phyloP scores from a whole-genome alignment of 1,140 invertebrate species.

The Papilio xuthus region DNA sequence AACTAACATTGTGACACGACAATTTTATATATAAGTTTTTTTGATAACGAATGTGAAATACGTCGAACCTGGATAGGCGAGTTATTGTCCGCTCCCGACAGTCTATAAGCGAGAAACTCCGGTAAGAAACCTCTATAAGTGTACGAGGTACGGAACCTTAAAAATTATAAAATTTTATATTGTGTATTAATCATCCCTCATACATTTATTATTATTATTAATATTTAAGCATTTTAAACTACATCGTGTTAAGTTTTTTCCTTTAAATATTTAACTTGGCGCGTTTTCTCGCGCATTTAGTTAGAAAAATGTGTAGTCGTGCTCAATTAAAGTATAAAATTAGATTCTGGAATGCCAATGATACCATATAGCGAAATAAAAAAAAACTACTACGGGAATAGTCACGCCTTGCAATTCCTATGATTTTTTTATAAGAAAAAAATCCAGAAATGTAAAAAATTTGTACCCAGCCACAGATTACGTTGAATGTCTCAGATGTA shows the following conservation, averaged over 20 bases:
- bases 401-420: constrained; percentile 28
- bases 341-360: constrained; percentile 28
- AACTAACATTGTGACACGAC: too few relatives aligned
- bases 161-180: too few relatives aligned
- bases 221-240: too few relatives aligned
- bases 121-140: too few relatives aligned
- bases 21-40: too few relatives aligned
- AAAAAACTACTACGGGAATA: background rate
- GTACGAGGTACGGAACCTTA: too few relatives aligned
- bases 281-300: constrained; percentile 24
- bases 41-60: too few relatives aligned
- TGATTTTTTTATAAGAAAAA: constrained; percentile 10
- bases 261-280: constrained; percentile 25
- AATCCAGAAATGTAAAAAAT: constrained; percentile 33
- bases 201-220: too few relatives aligned
- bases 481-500: constrained; percentile 24
- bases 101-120: too few relatives aligned
- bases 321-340: constrained; percentile 32
- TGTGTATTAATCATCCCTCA: too few relatives aligned
- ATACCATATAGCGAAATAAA: constrained; percentile 20
- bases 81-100: too few relatives aligned
- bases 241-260: constrained; percentile 20
- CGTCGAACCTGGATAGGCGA: too few relatives aligned
- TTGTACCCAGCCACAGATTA: constrained; percentile 12
- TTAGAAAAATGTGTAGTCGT: constrained; percentile 28